Conservation (phyloP, 2,797 vertebrate genomes). For the Numenius phaeopus region DNA sequence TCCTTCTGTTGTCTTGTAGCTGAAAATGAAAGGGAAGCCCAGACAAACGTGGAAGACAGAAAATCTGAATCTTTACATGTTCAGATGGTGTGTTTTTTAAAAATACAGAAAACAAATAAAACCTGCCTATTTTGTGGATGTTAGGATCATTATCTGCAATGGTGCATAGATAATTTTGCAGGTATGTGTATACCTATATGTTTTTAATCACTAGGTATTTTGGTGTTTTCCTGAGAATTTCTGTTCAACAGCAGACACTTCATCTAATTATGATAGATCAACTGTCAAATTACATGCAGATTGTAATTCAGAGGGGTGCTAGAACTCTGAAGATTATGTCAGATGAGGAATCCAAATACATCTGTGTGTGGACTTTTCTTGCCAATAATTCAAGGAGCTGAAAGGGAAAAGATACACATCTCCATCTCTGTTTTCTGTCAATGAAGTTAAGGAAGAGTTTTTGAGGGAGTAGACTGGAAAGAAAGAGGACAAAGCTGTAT, state of each 20-base stretch:
- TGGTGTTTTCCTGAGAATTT: not conserved
- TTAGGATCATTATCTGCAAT: not conserved
- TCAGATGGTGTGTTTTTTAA: not conserved
- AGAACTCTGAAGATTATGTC: not conserved
- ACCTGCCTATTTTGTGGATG: not conserved
- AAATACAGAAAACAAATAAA: not conserved
- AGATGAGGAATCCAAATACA: not conserved
- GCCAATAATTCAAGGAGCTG: not conserved
- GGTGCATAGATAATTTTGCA: not conserved
- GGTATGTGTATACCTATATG: not conserved
- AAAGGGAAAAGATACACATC: not conserved
- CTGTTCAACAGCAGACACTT: not conserved
- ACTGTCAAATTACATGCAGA: not conserved
- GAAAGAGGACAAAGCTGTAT: not conserved
- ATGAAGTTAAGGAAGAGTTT: not conserved
- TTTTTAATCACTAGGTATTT: not conserved
- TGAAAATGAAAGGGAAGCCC: not conserved
- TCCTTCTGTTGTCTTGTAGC: not conserved
- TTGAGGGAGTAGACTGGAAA: not conserved
- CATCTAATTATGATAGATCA: slow-evolving; percentile 19
- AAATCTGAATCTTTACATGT: not conserved
- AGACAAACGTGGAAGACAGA: not conserved
- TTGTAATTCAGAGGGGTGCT: slow-evolving; percentile 1
- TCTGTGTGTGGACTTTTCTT: not conserved
- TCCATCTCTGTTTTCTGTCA: not conserved